Evolutionary conservation across 2,888 invertebrate species (phyloP), one percentile per base, ranked within the genome.

Genomic region (Drosophila mercatorum): DNA sequence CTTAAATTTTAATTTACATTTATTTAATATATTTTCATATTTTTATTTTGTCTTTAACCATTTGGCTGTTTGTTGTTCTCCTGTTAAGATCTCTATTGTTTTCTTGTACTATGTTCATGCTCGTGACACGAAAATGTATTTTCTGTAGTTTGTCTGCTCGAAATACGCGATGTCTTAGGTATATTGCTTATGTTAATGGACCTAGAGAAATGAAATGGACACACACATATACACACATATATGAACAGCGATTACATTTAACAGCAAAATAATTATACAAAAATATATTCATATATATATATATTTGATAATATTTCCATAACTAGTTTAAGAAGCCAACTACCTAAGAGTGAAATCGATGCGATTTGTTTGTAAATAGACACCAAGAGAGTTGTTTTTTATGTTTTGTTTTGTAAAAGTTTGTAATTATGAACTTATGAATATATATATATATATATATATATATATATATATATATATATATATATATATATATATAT

Each of bases 41-140:
- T 22, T 22, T 1, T 11, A 31, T 31, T n/a, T 6, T 31, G 17
- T 31, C n/a, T 17, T 31, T 34, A 10, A 64, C 68, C 68, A 51
- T 66, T 67, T 58, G 72, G 67, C 70, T 69, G 69, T 61, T 67
- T 78, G 67, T 65, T 72, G 65, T 10, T 34, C 34, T 26, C 75
- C 57, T 75, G 68, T 86, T 80, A 78, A 86, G 81, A 85, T 89
- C 80, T 80, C 88, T 90, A 88, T 83, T 77, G 79, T 80, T 75
- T 49, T 72, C 80, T 91, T 91, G 91, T 91, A 91, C 91, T 91
- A 72, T 91, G 73, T 70, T 89, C 88, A 88, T 92, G 91, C 91
- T 92, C 92, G 69, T 88, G 80, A 77, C 78, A 82, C 74, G 65
- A 82, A 81, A 77, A 75, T 68, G 56, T 56, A 77, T 47, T 53